phyloP scores from a whole-genome alignment of 1,140 invertebrate genomes.

The Scaptodrosophila lebanonensis region DNA sequence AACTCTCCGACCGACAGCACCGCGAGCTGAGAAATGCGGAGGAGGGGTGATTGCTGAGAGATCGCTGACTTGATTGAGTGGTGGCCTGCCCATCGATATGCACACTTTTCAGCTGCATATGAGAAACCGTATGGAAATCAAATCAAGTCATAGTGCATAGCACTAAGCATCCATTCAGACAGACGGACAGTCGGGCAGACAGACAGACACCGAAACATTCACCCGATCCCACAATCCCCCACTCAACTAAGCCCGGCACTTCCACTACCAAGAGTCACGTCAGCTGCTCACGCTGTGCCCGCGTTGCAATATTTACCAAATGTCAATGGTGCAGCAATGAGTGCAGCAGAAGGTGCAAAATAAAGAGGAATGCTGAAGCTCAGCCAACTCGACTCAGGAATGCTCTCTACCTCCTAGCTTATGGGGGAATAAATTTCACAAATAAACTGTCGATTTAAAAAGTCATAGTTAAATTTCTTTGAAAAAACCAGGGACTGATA shows the following conservation, averaged over 20 bases:
- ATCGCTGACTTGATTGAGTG: slow-evolving; percentile 59
- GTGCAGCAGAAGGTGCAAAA: slow-evolving; percentile 44
- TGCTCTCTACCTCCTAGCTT: no score
- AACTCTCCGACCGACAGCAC: background rate
- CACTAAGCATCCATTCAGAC: background rate
- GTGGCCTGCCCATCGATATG: slow-evolving; percentile 6
- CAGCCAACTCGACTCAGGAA: no score
- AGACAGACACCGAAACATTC: background rate
- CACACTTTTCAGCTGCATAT: slow-evolving; percentile 43
- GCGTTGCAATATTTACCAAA: slow-evolving; percentile 69
- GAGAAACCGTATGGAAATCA: slow-evolving; percentile 55
- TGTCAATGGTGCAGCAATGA: slow-evolving; percentile 73
- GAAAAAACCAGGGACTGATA: no score
- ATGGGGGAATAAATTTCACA: no score
- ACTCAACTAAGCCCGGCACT: slow-evolving; percentile 19
- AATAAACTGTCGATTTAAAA: no score
- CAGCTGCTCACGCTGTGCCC: slow-evolving; percentile 33
- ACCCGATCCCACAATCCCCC: no score
- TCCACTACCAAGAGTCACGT: slow-evolving; percentile 14
- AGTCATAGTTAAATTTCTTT: no score
- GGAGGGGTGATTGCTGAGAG: slow-evolving; percentile 17
- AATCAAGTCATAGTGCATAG: slow-evolving; percentile 65
- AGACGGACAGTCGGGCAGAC: no score
- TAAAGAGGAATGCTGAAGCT: slow-evolving; percentile 38
- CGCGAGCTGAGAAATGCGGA: slow-evolving; percentile 10